A percentile compares a stretch with the other conserved stretches of the same genome.
Evolutionary conservation across 2,888 invertebrate genomes (phyloP).

Genomic region (Aproaerema taeniolella): DNA sequence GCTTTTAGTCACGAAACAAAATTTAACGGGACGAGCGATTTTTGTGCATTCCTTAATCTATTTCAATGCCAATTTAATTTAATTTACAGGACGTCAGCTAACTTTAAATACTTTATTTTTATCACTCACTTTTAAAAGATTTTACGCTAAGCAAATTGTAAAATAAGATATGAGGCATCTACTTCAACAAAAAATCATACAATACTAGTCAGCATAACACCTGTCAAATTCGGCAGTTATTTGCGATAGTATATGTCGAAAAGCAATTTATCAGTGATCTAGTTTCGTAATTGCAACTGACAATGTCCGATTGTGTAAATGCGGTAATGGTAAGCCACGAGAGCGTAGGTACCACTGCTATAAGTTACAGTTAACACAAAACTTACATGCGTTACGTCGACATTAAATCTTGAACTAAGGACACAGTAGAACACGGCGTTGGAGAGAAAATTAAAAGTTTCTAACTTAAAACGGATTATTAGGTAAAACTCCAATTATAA

Average conservation of each 20-base stretch:
- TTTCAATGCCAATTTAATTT: too few relatives aligned
- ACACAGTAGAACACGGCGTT: too few relatives aligned
- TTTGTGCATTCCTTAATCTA: too few relatives aligned
- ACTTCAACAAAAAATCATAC: neutral
- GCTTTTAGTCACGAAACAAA: conserved; percentile 46
- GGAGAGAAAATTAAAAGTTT: too few relatives aligned
- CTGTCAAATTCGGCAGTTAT: conserved; percentile 45
- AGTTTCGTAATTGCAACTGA: conserved; percentile 60
- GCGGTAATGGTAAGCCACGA: conserved; percentile 49
- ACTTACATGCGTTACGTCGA: neutral
- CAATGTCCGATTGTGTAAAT: conserved; percentile 64
- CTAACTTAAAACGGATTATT: too few relatives aligned
- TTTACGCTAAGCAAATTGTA: too few relatives aligned
- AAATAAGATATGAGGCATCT: neutral
- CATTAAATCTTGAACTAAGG: conserved; percentile 32
- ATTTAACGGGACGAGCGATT: too few relatives aligned
- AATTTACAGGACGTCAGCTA: too few relatives aligned
- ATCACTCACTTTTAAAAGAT: too few relatives aligned
- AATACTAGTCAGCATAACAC: conserved; percentile 26
- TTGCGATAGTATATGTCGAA: conserved; percentile 59
- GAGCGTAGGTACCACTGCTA: conserved; percentile 14
- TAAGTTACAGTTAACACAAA: too few relatives aligned
- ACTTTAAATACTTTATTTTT: too few relatives aligned
- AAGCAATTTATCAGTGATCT: conserved; percentile 62
- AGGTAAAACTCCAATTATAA: too few relatives aligned